Conservation (phyloP, 2,113 vertebrate species). For the Tringa solitaria region DNA sequence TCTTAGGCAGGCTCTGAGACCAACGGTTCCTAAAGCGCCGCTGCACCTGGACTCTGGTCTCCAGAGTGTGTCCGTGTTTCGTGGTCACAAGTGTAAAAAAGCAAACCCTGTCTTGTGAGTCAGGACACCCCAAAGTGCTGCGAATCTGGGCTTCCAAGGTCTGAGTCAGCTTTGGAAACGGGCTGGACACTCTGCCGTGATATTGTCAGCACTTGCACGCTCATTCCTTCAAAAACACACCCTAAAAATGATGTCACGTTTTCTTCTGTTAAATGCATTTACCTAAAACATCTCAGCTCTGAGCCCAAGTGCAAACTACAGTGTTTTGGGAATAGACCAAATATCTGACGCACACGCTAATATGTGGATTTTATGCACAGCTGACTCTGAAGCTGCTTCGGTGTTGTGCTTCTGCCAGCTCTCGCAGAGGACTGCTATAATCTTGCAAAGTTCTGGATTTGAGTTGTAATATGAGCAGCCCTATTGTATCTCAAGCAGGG, state of each 20-base stretch:
- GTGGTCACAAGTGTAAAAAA: neutral
- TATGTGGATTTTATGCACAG: neutral
- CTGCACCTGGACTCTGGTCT: neutral
- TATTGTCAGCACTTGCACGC: neutral
- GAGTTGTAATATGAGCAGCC: neutral
- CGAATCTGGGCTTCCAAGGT: neutral
- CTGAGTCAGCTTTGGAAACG: neutral
- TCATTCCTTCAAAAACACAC: neutral
- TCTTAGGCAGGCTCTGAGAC: neutral
- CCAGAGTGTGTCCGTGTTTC: fast-evolving
- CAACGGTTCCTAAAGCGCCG: fast-evolving
- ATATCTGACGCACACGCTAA: neutral
- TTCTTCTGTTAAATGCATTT: neutral
- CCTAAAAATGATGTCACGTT: neutral
- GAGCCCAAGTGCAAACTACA: neutral
- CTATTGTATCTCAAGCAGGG: neutral
- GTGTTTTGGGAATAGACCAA: neutral
- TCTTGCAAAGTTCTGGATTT: neutral
- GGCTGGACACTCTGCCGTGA: neutral
- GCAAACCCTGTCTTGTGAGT: neutral
- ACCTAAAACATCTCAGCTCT: neutral
- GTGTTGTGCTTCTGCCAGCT: neutral
- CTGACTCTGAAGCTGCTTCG: neutral
- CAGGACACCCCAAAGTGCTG: neutral
- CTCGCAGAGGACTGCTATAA: neutral